Conservation (phyloP, 2,888 invertebrate species). For the Peribatodes rhomboidaria region DNA sequence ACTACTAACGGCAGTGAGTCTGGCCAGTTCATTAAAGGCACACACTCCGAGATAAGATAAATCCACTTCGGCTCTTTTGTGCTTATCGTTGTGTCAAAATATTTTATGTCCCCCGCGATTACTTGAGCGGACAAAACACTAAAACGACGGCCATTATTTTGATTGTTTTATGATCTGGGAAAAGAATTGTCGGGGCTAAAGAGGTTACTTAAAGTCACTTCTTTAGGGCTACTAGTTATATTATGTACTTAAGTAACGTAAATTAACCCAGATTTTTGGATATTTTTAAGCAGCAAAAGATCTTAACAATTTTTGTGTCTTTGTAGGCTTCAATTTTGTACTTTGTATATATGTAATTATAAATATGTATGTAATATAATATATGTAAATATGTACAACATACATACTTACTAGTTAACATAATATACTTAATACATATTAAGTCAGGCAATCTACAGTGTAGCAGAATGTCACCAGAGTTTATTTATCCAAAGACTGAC, state of each 20-base stretch:
- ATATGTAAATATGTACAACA: too few relatives aligned
- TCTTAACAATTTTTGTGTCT: neutral
- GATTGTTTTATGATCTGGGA: constrained; percentile 52
- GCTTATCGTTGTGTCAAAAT: constrained; percentile 81
- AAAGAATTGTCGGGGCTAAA: constrained; percentile 35
- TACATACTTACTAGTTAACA: too few relatives aligned
- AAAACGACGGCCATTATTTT: constrained; percentile 47
- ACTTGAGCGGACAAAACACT: constrained; percentile 50
- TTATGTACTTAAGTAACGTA: too few relatives aligned
- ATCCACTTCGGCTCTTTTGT: constrained; percentile 70
- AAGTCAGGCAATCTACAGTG: too few relatives aligned
- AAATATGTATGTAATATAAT: too few relatives aligned
- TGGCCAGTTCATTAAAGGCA: constrained; percentile 74
- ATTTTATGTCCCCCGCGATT: constrained; percentile 79
- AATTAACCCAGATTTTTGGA: neutral
- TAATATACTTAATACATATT: too few relatives aligned
- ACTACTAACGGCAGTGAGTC: constrained; percentile 56
- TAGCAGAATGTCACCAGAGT: too few relatives aligned
- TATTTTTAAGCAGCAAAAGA: too few relatives aligned
- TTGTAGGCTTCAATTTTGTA: too few relatives aligned
- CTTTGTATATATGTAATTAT: too few relatives aligned
- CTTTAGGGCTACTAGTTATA: constrained; percentile 24
- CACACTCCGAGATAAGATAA: constrained; percentile 80
- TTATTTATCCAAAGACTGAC: too few relatives aligned
- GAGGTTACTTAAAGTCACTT: constrained; percentile 38